A percentile compares a stretch with the other conserved stretches of the same genome.
phyloP scores from a whole-genome alignment of 2,113 vertebrate species.

The Protobothrops flavoviridis region DNA sequence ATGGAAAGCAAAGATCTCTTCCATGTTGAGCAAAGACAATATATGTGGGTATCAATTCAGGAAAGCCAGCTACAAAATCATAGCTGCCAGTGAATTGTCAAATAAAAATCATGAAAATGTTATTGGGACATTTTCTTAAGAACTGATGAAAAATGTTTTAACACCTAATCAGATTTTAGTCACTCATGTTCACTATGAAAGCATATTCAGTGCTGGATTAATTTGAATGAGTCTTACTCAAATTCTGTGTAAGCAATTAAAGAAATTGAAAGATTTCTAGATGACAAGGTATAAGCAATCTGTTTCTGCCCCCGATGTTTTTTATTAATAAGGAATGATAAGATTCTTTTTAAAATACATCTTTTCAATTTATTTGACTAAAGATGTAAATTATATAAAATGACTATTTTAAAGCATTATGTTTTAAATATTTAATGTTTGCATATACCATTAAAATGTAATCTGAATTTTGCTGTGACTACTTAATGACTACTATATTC shows the following conservation, averaged over 20 bases:
- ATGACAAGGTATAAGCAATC: background rate
- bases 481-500: background rate
- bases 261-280: background rate
- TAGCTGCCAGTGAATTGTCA: background rate
- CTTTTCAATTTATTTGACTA: background rate
- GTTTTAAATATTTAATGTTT: background rate
- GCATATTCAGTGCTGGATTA: background rate
- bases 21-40: constrained; percentile 96
- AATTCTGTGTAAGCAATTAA: background rate
- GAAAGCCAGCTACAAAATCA: background rate
- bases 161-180: background rate
- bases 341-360: background rate
- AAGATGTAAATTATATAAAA: background rate
- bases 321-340: background rate
- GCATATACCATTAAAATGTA: background rate
- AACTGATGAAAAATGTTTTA: background rate
- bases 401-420: background rate
- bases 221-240: background rate
- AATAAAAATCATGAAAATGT: constrained; percentile 6
- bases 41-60: constrained; percentile 82
- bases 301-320: background rate
- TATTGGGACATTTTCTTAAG: background rate
- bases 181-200: background rate
- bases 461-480: background rate
- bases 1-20: constrained; percentile 99